A percentile compares a stretch with the other conserved stretches of the same genome.
Evolutionary conservation across 1,140 invertebrate species (phyloP).

Genomic region (Brachionus angularis): DNA sequence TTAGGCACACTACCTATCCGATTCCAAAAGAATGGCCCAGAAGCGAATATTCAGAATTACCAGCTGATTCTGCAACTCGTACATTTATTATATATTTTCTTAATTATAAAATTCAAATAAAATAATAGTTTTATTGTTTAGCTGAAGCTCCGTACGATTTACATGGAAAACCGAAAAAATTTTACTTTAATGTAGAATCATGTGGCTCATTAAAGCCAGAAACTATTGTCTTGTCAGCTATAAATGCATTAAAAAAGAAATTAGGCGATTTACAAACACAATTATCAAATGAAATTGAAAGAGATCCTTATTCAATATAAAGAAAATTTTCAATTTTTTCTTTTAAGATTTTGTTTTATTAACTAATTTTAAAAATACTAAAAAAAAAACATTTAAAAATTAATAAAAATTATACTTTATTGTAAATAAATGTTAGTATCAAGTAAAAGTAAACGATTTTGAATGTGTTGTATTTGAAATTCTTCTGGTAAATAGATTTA

Average conservation of each 20-base stretch:
- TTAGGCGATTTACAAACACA: conserved; percentile 83
- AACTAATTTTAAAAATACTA: too few relatives aligned
- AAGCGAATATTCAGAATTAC: conserved; percentile 37
- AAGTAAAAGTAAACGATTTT: too few relatives aligned
- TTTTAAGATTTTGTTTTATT: too few relatives aligned
- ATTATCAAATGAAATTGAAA: conserved; percentile 35
- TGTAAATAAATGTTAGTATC: too few relatives aligned
- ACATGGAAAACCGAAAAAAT: conserved; percentile 92
- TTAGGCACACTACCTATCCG: conserved; percentile 90
- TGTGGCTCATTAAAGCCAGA: conserved; percentile 88
- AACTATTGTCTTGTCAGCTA: conserved; percentile 91
- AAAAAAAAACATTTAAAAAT: too few relatives aligned
- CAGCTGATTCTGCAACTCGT: background rate
- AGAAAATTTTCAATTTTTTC: too few relatives aligned
- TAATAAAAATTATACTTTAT: too few relatives aligned
- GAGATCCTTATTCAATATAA: background rate
- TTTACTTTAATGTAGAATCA: conserved; percentile 93
- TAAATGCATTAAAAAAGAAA: conserved; percentile 88
- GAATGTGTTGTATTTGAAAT: too few relatives aligned
- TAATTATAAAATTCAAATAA: background rate
- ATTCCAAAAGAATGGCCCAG: conserved; percentile 92
- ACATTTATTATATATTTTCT: background rate
- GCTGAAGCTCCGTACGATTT: conserved; percentile 84
- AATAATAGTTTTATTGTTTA: background rate
- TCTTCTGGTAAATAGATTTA: too few relatives aligned